These are phyloP conservation scores for Pogonognathellus flavescens DNA, from an alignment of 1,140 invertebrate species.

Conservation along the genomic window DNA sequence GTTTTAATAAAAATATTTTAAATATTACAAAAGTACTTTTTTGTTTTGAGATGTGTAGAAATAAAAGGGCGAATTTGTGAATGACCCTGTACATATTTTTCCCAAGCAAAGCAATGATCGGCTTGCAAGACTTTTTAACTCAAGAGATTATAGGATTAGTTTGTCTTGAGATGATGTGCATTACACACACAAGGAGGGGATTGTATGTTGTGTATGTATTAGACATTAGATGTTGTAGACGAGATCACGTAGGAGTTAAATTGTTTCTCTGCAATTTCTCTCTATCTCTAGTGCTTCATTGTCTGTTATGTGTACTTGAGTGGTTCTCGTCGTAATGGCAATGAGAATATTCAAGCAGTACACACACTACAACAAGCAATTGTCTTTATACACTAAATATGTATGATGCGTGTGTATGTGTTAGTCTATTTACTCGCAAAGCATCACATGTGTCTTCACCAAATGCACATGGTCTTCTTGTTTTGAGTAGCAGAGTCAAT, in stretches of 20 bases:
- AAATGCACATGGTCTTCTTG: too few species aligned
- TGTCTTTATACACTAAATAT: too few species aligned
- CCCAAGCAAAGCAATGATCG: neutral
- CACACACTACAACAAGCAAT: too few species aligned
- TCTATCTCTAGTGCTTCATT: neutral
- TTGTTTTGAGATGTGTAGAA: too few species aligned
- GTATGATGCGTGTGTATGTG: too few species aligned
- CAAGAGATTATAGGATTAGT: slow-evolving; percentile 2
- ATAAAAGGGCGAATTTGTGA: too few species aligned
- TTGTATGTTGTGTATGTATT: neutral
- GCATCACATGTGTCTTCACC: too few species aligned
- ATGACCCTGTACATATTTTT: too few species aligned
- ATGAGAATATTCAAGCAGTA: slow-evolving; percentile 21
- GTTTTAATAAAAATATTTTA: too few species aligned
- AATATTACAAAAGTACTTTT: too few species aligned
- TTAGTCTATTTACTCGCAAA: too few species aligned
- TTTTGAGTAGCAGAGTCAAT: too few species aligned
- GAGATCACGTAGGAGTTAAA: slow-evolving; percentile 45
- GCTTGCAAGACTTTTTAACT: slow-evolving; percentile 7
- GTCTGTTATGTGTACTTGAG: slow-evolving; percentile 8
- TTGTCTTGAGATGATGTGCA: slow-evolving; percentile 24
- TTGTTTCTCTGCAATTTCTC: slow-evolving; percentile 28
- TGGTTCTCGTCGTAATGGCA: slow-evolving; percentile 16
- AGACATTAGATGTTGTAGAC: slow-evolving; percentile 27
- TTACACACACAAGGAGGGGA: neutral